These are phyloP conservation scores for Agonopterix heracliana DNA, from an alignment of 2,888 invertebrate species.

Conservation along the genomic window DNA sequence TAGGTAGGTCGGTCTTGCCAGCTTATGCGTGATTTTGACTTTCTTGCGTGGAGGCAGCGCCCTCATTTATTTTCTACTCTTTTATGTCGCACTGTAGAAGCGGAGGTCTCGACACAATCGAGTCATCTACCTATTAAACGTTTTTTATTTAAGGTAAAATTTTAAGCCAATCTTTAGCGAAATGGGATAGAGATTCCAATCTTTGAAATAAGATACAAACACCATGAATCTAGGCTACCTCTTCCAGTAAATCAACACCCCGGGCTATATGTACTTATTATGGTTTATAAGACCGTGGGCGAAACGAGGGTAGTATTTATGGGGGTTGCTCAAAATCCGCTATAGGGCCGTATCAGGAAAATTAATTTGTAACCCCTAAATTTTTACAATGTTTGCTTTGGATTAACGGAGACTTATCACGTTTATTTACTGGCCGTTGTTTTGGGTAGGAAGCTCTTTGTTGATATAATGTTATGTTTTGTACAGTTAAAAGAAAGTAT, in stretches of 20 bases:
- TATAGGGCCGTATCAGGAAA: neutral
- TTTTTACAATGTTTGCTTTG: slow-evolving; percentile 3
- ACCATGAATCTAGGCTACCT: neutral
- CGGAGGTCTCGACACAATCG: no score
- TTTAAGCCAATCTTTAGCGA: neutral
- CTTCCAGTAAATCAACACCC: neutral
- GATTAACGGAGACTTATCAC: neutral
- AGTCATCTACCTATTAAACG: no score
- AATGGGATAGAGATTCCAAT: neutral
- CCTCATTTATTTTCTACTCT: no score
- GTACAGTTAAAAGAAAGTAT: neutral
- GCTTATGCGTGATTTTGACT: no score
- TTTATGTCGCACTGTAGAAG: no score
- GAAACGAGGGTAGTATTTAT: slow-evolving; percentile 2
- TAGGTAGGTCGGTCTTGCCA: no score
- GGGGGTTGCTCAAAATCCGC: neutral
- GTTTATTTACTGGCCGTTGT: neutral
- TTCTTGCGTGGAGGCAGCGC: no score
- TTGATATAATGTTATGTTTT: neutral
- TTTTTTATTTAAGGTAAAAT: neutral
- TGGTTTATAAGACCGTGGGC: neutral
- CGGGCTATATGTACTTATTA: neutral
- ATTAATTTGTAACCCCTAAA: slow-evolving; percentile 6
- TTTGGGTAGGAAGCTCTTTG: neutral
- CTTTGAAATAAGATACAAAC: neutral